Base-by-base conservation (phyloP, 2,797 vertebrate species). In the Oreortyx pictus region DNA sequence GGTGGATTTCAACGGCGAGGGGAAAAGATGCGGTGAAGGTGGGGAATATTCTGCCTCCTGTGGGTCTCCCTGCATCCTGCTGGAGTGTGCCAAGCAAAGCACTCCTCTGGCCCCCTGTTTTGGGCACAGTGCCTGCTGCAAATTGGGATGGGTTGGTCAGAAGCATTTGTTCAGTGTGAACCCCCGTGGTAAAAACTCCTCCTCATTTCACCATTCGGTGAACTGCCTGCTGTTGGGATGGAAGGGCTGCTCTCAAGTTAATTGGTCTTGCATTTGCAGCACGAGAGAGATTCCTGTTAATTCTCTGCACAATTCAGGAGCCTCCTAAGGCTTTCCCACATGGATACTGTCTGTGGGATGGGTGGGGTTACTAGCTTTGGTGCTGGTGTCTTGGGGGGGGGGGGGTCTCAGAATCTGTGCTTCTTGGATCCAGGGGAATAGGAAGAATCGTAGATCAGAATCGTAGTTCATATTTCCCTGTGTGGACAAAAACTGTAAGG, bases 191-290 rank as follows among this genome's bases (percentile, higher is more conserved):
- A 29, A 57, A 60, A 83, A 10, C 90, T 95, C 90, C 94, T 39
- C 11, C 81, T 86, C 22, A 4, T 6, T 71, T 23, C 86, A 64
- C 7, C 16, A 71, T 62, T 10, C 39, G 11, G 39, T 39, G 39
- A 39, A 17, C 29, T 89, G 92, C 93, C 73, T 89, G 92, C 93
- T 70, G 44, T 10, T 0, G 76, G 94, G 94, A 94, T 87, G 49
- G 94, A 95, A 94, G 95, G 50, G 85, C 89, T 94, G 82, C 92
- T 90, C 87, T 31, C 82, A 64, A 85, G 92, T 94, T 84, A 77
- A 82, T 9, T 50, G 24, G 39, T 82, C 79, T 22, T 82, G 90
- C 61, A 82, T 95, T 95, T 87, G 82, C 92, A 93, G 92, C 82
- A 25, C 89, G 29, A 75, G 92, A 89, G 87, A 72, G 74, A 35